phyloP scores from a whole-genome alignment of 1,140 invertebrate species.

The Lycorma delicatula region DNA sequence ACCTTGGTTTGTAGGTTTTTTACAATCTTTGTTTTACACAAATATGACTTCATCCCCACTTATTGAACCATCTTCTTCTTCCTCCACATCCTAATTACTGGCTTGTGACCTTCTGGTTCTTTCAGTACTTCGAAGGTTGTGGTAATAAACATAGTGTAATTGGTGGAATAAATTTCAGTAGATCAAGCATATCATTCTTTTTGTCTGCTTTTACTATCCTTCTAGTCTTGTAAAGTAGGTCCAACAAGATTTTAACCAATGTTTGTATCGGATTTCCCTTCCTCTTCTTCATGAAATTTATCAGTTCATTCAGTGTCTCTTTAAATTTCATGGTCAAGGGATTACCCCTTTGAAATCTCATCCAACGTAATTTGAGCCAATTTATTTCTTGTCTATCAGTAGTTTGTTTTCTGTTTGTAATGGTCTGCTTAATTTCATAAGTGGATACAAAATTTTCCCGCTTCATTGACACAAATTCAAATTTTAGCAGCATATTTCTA shows the following conservation, averaged over 20 bases:
- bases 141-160: too few species aligned
- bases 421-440: constrained; percentile 2
- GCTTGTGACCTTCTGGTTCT: too few species aligned
- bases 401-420: constrained; percentile 5
- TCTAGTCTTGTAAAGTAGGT: not conserved
- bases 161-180: constrained; percentile 10
- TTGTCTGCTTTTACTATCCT: constrained; percentile 8
- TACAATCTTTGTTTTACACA: too few species aligned
- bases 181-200: constrained; percentile 7
- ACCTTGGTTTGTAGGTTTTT: too few species aligned
- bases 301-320: constrained; percentile 5
- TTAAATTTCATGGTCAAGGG: constrained; percentile 10
- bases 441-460: constrained; percentile 13
- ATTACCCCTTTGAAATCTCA: constrained; percentile 12
- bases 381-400: constrained; percentile 5
- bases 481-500: not conserved
- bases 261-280: not conserved
- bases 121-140: too few species aligned
- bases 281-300: constrained; percentile 2
- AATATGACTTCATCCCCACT: too few species aligned
- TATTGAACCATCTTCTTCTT: too few species aligned
- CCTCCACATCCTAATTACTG: too few species aligned
- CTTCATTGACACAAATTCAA: constrained; percentile 3
- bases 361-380: constrained; percentile 7
- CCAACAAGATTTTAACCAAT: too few species aligned